Percentiles rank a stretch among this genome's conserved stretches.
phyloP scores from a whole-genome alignment of 2,888 invertebrate species.

The Pristionchus japonicus region DNA sequence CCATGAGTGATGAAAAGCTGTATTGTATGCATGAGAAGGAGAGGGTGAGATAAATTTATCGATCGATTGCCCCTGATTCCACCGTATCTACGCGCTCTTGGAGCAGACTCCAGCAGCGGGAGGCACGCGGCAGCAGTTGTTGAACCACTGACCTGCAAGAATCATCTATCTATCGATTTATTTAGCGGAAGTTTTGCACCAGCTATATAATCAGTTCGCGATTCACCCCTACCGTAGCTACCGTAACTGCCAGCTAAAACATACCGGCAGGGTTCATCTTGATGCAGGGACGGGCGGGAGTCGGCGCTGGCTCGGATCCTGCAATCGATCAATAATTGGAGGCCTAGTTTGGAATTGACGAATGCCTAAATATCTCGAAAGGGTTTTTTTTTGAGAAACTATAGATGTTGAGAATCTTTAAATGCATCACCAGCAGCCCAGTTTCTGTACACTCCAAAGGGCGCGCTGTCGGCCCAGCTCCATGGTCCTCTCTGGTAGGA shows the following conservation, averaged over 20 bases:
- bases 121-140: conserved; percentile 17
- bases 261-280: conserved; percentile 37
- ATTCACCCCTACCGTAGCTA: no score
- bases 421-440: conserved; percentile 41
- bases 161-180: neutral
- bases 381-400: no score
- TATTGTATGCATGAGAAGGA: no score
- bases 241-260: no score
- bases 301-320: conserved; percentile 25
- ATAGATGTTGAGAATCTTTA: no score
- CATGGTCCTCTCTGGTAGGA: conserved; percentile 34
- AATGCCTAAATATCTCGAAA: no score
- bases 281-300: conserved; percentile 23
- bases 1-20: no score
- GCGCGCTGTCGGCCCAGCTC: neutral
- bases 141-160: neutral
- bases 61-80: neutral
- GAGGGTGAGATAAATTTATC: no score
- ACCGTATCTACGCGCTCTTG: conserved; percentile 36
- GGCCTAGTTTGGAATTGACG: neutral
- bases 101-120: conserved; percentile 26
- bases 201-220: no score
- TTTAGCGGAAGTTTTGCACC: no score
- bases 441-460: conserved; percentile 11
- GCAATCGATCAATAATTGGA: neutral